phyloP scores from a whole-genome alignment of 2,888 invertebrate species.

The Napeogenes inachia region DNA sequence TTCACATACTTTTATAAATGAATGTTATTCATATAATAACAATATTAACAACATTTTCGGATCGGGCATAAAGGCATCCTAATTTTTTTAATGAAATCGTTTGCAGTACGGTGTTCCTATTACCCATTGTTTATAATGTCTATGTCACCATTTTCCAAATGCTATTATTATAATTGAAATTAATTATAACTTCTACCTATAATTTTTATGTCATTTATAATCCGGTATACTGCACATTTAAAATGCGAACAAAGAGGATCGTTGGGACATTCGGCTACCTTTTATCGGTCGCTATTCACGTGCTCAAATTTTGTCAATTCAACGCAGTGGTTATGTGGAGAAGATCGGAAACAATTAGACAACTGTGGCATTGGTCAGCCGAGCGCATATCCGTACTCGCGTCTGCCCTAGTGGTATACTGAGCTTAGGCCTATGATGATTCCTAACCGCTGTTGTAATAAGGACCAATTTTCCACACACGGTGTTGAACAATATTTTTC shows the following conservation, averaged over 20 bases:
- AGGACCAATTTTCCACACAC: conserved; percentile 12
- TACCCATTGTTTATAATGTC: no score
- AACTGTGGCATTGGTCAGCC: conserved; percentile 71
- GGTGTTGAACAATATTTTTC: conserved; percentile 17
- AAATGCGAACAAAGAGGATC: conserved; percentile 1
- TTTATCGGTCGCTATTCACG: conserved; percentile 58
- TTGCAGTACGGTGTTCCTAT: no score
- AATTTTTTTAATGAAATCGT: no score
- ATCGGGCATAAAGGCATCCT: no score
- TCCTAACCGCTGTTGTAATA: conserved; percentile 12
- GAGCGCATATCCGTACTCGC: conserved; percentile 67
- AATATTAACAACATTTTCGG: no score
- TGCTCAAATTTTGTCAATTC: conserved; percentile 70
- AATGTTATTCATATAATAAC: no score
- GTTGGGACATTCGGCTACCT: conserved; percentile 42
- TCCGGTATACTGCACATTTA: no score
- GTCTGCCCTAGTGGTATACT: conserved; percentile 63
- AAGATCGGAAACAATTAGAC: conserved; percentile 76
- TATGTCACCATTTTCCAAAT: no score
- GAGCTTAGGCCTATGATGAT: conserved; percentile 24
- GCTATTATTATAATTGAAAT: no score
- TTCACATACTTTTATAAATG: no score
- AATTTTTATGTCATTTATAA: no score
- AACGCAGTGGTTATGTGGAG: conserved; percentile 63
- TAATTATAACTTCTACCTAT: no score